Evolutionary conservation across 2,888 invertebrate genomes (phyloP).

Genomic region (Embidobia sp.): DNA sequence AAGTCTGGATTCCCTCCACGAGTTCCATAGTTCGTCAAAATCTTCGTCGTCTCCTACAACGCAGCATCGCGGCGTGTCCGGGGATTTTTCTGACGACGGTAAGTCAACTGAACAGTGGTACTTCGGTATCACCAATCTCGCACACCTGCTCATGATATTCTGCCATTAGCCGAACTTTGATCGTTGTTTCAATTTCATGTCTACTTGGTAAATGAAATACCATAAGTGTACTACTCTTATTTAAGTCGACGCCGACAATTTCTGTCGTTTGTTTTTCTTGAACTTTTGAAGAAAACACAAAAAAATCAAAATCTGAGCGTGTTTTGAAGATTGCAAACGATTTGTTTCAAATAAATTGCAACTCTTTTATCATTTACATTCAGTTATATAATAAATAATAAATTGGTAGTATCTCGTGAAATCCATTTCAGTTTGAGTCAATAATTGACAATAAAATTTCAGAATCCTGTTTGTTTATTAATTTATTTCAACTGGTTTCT

Average conservation of each 20-base stretch:
- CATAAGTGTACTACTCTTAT: no score
- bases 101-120: slow-evolving; percentile 68
- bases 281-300: no score
- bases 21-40: slow-evolving; percentile 75
- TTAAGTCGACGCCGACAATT: no score
- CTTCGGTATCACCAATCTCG: slow-evolving; percentile 7
- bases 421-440: slow-evolving; percentile 8
- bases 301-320: no score
- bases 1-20: slow-evolving; percentile 84
- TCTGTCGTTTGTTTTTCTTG: no score
- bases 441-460: slow-evolving; percentile 56
- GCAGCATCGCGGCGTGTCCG: slow-evolving; percentile 74
- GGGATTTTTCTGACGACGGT: slow-evolving; percentile 82
- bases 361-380: no score
- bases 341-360: no score
- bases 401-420: no score
- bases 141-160: slow-evolving; percentile 53
- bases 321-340: no score
- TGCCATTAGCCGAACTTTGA: slow-evolving; percentile 37
- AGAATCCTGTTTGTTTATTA: slow-evolving; percentile 9
- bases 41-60: slow-evolving; percentile 77
- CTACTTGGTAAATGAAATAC: slow-evolving; percentile 6
- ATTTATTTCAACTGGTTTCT: no score
- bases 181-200: slow-evolving; percentile 34
- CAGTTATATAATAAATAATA: no score